Percentiles rank a stretch among this genome's conserved stretches.
Evolutionary conservation across 2,888 invertebrate genomes (phyloP).

Genomic region (Lottia scabra): DNA sequence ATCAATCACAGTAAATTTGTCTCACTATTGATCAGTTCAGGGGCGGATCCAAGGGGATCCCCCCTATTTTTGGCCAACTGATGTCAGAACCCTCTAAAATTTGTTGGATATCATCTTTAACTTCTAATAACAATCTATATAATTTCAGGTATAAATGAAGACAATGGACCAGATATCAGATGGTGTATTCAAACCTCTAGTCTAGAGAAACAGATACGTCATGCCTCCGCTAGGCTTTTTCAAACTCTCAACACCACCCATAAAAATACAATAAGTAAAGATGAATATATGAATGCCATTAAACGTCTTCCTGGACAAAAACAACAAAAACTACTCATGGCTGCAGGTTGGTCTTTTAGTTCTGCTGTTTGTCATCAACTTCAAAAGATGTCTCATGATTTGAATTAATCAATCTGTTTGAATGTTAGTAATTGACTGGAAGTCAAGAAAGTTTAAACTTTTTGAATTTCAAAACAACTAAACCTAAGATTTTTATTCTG

Average conservation of each 20-base stretch:
- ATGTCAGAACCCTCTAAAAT: no score
- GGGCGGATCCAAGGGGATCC: no score
- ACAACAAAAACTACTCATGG: constrained; percentile 59
- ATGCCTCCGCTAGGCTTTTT: constrained; percentile 89
- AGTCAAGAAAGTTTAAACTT: no score
- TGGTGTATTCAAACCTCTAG: constrained; percentile 86
- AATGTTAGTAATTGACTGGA: no score
- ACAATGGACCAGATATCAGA: constrained; percentile 80
- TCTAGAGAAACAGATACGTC: constrained; percentile 87
- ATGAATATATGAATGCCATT: constrained; percentile 73
- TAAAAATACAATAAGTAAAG: constrained; percentile 74
- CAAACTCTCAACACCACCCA: constrained; percentile 76
- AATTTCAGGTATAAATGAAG: constrained; percentile 77
- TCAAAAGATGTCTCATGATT: no score
- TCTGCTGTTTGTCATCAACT: no score
- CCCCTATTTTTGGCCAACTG: no score
- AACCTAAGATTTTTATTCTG: no score
- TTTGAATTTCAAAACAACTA: no score
- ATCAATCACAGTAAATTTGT: no score
- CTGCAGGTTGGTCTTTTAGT: constrained; percentile 50
- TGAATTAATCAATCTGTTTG: no score
- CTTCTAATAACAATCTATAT: not conserved
- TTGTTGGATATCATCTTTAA: not conserved
- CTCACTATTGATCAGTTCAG: no score
- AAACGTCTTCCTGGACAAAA: constrained; percentile 48